These are phyloP conservation scores for Cyprinodon tularosa DNA, from an alignment of 2,113 vertebrate species.

Conservation along the genomic window DNA sequence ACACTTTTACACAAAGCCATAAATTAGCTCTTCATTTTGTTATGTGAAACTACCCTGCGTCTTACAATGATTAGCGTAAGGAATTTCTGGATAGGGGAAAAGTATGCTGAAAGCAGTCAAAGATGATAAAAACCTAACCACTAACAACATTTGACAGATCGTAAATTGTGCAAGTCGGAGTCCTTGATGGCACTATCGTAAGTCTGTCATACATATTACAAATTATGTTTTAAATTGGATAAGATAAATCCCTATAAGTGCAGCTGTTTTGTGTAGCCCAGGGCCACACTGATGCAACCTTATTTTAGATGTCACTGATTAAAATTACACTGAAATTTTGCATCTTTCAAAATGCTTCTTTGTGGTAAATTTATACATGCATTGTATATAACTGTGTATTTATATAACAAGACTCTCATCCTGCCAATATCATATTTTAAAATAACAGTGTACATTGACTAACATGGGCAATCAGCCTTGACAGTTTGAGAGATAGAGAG, in stretches of 20 bases:
- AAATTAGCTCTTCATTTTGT: conserved; percentile 39
- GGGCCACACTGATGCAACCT: conserved; percentile 50
- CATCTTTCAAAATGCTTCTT: conserved; percentile 35
- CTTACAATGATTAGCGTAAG: conserved; percentile 46
- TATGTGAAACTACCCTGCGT: conserved; percentile 24
- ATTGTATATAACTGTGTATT: conserved; percentile 27
- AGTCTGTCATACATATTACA: conserved; percentile 62
- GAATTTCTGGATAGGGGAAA: conserved; percentile 61
- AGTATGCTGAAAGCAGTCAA: conserved; percentile 62
- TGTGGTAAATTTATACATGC: conserved; percentile 29
- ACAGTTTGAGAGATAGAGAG: conserved; percentile 48
- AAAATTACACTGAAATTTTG: conserved; percentile 67
- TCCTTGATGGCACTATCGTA: conserved; percentile 64
- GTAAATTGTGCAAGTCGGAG: conserved; percentile 58
- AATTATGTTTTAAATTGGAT: conserved; percentile 68
- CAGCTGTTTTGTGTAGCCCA: conserved; percentile 50
- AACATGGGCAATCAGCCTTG: conserved; percentile 57
- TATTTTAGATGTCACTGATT: conserved; percentile 67
- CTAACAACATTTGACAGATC: conserved; percentile 69
- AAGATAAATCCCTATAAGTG: conserved; percentile 48
- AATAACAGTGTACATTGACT: conserved; percentile 55
- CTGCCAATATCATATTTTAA: conserved; percentile 45
- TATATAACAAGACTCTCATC: conserved; percentile 40
- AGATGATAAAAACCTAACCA: conserved; percentile 54
- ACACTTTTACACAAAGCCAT: background rate